These are phyloP conservation scores for Zophobas morio DNA, from an alignment of 1,140 invertebrate species.

Conservation along the genomic window DNA sequence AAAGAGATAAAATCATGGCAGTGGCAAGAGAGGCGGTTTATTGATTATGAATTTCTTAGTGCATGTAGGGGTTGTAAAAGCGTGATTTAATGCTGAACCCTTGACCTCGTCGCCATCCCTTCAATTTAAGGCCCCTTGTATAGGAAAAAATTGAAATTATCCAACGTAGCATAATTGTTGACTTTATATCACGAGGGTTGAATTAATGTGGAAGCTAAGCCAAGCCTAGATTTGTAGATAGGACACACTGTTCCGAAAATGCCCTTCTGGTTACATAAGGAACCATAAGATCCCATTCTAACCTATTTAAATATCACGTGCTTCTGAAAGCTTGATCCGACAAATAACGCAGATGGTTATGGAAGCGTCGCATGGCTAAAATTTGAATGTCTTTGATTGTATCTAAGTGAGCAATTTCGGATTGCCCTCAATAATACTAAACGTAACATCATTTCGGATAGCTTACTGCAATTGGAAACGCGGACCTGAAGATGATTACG, in stretches of 20 bases:
- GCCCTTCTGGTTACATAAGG: slow-evolving; percentile 45
- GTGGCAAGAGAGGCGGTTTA: not conserved
- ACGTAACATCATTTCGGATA: slow-evolving; percentile 25
- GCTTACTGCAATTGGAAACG: not conserved
- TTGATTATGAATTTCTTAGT: slow-evolving; percentile 1
- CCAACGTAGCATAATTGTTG: slow-evolving; percentile 48
- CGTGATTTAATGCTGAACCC: not conserved
- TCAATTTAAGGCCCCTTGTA: slow-evolving; percentile 21
- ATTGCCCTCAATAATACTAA: slow-evolving; percentile 21
- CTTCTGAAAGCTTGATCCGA: slow-evolving; percentile 37
- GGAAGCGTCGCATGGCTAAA: slow-evolving; percentile 3
- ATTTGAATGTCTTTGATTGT: slow-evolving; percentile 39
- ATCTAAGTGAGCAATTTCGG: slow-evolving; percentile 25
- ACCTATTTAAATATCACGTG: slow-evolving; percentile 51
- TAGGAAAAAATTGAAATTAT: slow-evolving; percentile 39
- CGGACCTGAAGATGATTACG: not conserved
- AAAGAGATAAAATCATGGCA: not conserved
- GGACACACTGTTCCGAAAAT: slow-evolving; percentile 50
- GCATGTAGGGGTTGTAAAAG: not conserved
- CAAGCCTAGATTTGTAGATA: slow-evolving; percentile 50
- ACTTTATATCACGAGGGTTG: slow-evolving; percentile 49
- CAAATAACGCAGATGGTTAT: slow-evolving; percentile 33
- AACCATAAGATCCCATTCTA: slow-evolving; percentile 48
- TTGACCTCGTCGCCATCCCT: not conserved
- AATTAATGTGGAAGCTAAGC: slow-evolving; percentile 52